Evolutionary conservation across 2,797 vertebrate genomes (phyloP).

Genomic region (Capromys pilorides): DNA sequence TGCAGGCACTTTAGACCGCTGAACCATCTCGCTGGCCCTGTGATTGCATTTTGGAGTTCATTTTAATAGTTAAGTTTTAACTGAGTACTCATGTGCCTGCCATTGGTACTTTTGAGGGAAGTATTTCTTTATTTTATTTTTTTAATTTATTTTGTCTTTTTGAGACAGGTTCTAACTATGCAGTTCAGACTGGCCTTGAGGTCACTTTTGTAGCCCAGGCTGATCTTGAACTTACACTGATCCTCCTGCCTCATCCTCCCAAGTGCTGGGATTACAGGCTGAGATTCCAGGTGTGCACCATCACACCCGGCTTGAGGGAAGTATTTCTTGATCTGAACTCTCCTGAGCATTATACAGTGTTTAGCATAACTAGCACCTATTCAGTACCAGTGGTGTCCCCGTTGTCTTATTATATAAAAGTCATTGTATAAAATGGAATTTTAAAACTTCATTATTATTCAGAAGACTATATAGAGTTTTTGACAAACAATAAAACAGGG

Average conservation of each 20-base stretch:
- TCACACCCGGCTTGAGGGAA: too few species aligned
- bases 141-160: too few species aligned
- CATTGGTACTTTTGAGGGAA: not conserved
- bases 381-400: not conserved
- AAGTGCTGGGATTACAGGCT: too few species aligned
- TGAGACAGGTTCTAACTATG: too few species aligned
- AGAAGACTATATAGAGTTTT: not conserved
- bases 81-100: not conserved
- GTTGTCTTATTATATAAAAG: constrained; percentile 8
- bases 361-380: constrained; percentile 9
- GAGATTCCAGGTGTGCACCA: too few species aligned
- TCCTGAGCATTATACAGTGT: not conserved
- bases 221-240: too few species aligned
- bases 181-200: too few species aligned
- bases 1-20: too few species aligned
- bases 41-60: not conserved
- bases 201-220: too few species aligned
- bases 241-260: too few species aligned
- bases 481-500: not conserved
- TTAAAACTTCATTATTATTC: constrained; percentile 6
- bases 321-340: not conserved
- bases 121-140: not conserved
- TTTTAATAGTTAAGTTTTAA: constrained; percentile 3
- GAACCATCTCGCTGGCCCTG: too few species aligned
- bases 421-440: constrained; percentile 13